These are phyloP conservation scores for Metopolophium dirhodum DNA, from an alignment of 1,140 invertebrate genomes.

Conservation along the genomic window DNA sequence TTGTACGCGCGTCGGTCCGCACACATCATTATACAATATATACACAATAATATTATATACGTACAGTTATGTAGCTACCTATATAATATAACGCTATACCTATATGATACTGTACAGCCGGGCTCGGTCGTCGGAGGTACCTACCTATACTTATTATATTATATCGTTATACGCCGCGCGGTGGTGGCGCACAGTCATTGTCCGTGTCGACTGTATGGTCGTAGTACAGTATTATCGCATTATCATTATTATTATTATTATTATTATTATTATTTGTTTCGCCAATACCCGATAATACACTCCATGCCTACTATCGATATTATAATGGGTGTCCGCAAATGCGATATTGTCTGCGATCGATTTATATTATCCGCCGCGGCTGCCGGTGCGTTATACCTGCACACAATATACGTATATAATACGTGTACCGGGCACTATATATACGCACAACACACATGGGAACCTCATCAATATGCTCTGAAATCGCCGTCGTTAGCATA, in stretches of 20 bases:
- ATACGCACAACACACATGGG: neutral
- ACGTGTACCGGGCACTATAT: neutral
- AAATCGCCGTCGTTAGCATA: neutral
- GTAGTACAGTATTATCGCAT: neutral
- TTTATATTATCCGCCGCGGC: neutral
- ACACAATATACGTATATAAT: neutral
- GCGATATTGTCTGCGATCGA: neutral
- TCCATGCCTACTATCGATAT: neutral
- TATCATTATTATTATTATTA: slow-evolving; percentile 11
- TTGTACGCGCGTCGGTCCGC: neutral
- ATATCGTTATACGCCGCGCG: neutral
- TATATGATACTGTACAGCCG: neutral
- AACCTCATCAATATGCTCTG: slow-evolving; percentile 44
- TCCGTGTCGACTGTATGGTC: neutral
- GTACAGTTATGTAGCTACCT: no score
- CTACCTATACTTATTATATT: neutral
- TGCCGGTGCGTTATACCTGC: neutral
- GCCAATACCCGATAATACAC: neutral
- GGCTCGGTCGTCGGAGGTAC: neutral
- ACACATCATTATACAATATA: neutral
- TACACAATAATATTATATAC: no score
- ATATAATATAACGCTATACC: neutral
- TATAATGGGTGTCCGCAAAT: neutral
- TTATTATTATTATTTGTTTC: slow-evolving; percentile 21
- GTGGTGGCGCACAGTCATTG: neutral